Base-by-base conservation (phyloP, 2,888 invertebrate genomes). In the Quadriops clusia region DNA sequence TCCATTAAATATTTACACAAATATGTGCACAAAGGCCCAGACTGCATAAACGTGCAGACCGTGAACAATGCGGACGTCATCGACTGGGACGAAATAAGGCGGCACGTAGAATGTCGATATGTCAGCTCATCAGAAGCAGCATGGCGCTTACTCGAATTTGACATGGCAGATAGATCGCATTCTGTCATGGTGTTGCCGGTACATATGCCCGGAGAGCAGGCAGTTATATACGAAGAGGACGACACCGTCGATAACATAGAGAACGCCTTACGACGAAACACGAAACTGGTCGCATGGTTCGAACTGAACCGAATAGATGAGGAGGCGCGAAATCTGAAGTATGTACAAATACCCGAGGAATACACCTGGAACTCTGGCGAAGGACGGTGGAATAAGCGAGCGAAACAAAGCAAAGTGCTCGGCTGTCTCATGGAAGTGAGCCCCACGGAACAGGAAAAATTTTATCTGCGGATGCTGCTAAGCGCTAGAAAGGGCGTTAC, bases 201-300 rank as follows among this genome's bases (percentile, higher is more conserved):
- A 9, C 54, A 60, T 43, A 38, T 58, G 11, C 52, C 51, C 3
- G 31, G 40, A 23, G 26, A 37, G 17, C 38, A 43, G 21, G 11
- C n/a, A 1, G 18, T 40, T 5, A 17, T 32, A 7, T 38, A 40
- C 17, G 35, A 34, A 3, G 34, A 36, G 16, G 20, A 21, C 4
- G 31, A 37, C 18, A 38, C 22, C 12, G 13, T 12, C 11, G 25
- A 34, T 20, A 32, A 36, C n/a, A 11, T 42, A 9, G 10, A 23
- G 22, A 24, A 33, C 20, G 20, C 26, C 10, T n/a, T 28, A 3
- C 9, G 6, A 8, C 5, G 9, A n/a, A 23, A 32, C 9, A 36
- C 47, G 11, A 42, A 40, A n/a, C 27, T 53, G 12, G 42, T 39
- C 14, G 41, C 36, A n/a, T 53, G 46, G 38, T 50, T 52, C 29